Conservation (phyloP, 2,113 vertebrate genomes). For the Steatornis caripensis region DNA sequence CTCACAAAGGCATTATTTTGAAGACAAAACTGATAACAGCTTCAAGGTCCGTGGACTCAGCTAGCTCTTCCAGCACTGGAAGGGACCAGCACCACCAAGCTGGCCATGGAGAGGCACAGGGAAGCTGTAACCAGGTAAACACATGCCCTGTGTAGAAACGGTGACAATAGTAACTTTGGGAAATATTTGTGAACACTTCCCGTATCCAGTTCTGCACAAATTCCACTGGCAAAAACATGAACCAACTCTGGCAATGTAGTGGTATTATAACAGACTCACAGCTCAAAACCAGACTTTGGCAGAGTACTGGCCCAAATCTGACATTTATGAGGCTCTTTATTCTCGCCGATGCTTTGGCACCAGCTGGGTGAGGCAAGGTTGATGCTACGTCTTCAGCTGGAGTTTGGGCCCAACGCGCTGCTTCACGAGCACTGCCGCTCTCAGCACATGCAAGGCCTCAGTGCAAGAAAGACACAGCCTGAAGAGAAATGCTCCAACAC, state of each 20-base stretch:
- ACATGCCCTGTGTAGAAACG: neutral
- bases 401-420: neutral
- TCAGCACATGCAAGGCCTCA: neutral
- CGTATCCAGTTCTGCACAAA: neutral
- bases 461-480: neutral
- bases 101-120: neutral
- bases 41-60: neutral
- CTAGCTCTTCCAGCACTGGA: neutral
- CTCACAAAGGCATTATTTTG: neutral
- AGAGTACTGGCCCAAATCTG: neutral
- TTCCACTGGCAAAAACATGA: neutral
- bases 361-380: neutral
- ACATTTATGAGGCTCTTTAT: neutral
- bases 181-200: neutral
- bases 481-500: neutral
- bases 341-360: neutral
- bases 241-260: neutral
- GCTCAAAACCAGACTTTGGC: neutral
- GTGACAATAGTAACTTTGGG: neutral
- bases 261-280: neutral
- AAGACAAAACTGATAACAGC: neutral
- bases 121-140: neutral
- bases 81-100: neutral
- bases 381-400: neutral
- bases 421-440: neutral